Conservation (phyloP, 2,888 invertebrate species). For the Atherix ibis region DNA sequence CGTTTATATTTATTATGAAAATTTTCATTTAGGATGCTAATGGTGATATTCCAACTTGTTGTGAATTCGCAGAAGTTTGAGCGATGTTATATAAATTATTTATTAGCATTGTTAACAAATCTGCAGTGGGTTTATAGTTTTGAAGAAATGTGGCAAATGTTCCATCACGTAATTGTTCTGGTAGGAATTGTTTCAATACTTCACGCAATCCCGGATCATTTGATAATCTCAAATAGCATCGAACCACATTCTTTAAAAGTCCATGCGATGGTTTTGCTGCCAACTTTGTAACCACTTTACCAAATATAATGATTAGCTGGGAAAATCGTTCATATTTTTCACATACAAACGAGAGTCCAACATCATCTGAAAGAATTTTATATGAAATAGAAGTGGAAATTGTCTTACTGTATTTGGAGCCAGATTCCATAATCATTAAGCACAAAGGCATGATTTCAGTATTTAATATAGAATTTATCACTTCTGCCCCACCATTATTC, state of each 20-base stretch:
- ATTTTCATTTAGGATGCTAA: slow-evolving; percentile 35
- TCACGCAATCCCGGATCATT: slow-evolving; percentile 95
- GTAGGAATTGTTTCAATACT: slow-evolving; percentile 91
- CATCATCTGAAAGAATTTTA: slow-evolving; percentile 95
- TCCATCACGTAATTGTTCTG: slow-evolving; percentile 88
- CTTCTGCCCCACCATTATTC: slow-evolving; percentile 86
- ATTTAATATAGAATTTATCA: slow-evolving; percentile 93
- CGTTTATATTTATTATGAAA: too few relatives aligned
- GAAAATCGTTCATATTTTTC: slow-evolving; percentile 99
- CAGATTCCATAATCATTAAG: slow-evolving; percentile 97
- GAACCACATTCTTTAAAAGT: slow-evolving; percentile 91
- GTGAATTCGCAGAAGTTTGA: slow-evolving; percentile 37
- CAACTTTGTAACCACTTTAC: slow-evolving; percentile 95
- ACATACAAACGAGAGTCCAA: slow-evolving; percentile 94
- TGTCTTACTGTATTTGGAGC: slow-evolving; percentile 97
- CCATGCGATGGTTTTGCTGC: slow-evolving; percentile 95
- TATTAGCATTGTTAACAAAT: slow-evolving; percentile 85
- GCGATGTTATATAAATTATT: slow-evolving; percentile 71
- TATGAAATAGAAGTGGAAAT: slow-evolving; percentile 98
- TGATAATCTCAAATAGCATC: slow-evolving; percentile 91
- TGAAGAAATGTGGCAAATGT: slow-evolving; percentile 90
- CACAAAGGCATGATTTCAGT: slow-evolving; percentile 99
- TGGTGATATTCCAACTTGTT: slow-evolving; percentile 48
- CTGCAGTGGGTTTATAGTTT: slow-evolving; percentile 94
- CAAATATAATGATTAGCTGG: slow-evolving; percentile 99